A percentile compares a stretch with the other conserved stretches of the same genome.
Conservation (phyloP, 2,888 invertebrate species). For the Amblyjoppa fuscipennis region DNA sequence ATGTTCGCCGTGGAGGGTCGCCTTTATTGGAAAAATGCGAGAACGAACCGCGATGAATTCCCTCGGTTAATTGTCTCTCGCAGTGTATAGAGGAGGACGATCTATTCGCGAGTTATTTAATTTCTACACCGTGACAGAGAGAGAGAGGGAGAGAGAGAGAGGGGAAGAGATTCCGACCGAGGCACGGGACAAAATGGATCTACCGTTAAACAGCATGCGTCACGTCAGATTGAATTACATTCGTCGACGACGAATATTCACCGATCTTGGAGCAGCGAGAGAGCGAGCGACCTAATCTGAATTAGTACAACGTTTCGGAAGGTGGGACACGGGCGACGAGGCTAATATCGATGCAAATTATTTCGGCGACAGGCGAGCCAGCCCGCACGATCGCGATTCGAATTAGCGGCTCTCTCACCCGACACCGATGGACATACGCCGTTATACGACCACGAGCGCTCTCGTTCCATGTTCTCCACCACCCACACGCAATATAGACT, state of each 20-base stretch:
- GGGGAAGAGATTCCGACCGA: neutral
- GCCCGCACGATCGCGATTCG: constrained; percentile 46
- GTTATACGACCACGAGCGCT: neutral
- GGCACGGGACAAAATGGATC: neutral
- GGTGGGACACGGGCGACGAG: constrained; percentile 43
- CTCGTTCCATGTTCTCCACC: constrained; percentile 39
- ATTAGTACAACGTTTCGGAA: constrained; percentile 26
- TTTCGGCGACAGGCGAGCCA: constrained; percentile 46
- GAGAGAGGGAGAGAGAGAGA: neutral
- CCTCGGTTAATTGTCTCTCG: neutral
- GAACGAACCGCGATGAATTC: neutral
- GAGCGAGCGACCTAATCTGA: constrained; percentile 21
- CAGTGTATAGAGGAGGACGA: neutral
- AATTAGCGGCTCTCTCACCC: constrained; percentile 55
- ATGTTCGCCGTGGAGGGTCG: neutral
- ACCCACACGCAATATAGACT: constrained; percentile 11
- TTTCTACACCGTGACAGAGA: neutral
- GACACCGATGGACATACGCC: constrained; percentile 34
- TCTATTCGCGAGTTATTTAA: constrained; percentile 4
- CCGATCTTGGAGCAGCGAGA: constrained; percentile 52
- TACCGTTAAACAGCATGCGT: constrained; percentile 19
- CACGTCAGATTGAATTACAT: constrained; percentile 58
- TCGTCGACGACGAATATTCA: constrained; percentile 47
- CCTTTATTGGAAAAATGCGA: neutral
- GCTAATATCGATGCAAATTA: constrained; percentile 64